Conservation (phyloP, 2,797 vertebrate species). For the Fistularia tabacaria region DNA sequence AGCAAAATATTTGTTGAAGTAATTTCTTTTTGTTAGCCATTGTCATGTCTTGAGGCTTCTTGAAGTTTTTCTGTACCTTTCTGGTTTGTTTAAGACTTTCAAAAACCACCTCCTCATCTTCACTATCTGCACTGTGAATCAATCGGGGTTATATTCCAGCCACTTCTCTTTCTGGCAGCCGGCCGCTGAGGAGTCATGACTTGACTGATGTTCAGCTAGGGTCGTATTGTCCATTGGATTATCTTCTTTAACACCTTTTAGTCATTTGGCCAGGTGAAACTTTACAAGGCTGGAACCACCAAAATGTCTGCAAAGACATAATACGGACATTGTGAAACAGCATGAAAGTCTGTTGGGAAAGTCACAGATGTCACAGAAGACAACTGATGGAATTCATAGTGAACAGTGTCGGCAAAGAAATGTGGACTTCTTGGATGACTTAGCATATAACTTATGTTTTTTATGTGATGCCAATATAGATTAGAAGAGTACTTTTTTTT, state of each 20-base stretch:
- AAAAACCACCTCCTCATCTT: conserved; percentile 44
- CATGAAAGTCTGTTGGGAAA: conserved; percentile 12
- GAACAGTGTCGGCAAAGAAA: conserved; percentile 19
- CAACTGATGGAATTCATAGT: conserved; percentile 6
- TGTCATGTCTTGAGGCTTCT: conserved; percentile 22
- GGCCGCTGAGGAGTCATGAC: conserved; percentile 33
- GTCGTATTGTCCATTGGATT: conserved; percentile 19
- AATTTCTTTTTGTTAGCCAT: too few relatives aligned
- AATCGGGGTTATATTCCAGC: conserved; percentile 38
- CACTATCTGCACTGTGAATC: conserved; percentile 33
- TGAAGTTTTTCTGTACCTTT: conserved; percentile 42
- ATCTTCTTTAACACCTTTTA: conserved; percentile 35
- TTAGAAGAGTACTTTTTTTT: conserved; percentile 54
- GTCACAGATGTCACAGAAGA: not conserved
- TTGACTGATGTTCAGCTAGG: conserved; percentile 37
- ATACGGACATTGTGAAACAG: conserved; percentile 25
- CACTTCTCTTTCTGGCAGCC: conserved; percentile 47
- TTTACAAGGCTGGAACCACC: conserved; percentile 27
- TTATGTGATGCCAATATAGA: conserved; percentile 59
- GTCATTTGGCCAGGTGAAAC: conserved; percentile 32
- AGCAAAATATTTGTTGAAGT: too few relatives aligned
- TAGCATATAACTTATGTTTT: conserved; percentile 51
- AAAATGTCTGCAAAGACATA: conserved; percentile 21
- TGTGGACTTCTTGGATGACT: conserved; percentile 46
- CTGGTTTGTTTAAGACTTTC: conserved; percentile 41